Percentiles rank a stretch among this genome's conserved stretches.
These are phyloP conservation scores for Betta splendens DNA, from an alignment of 2,797 vertebrate genomes.

Conservation along the genomic window DNA sequence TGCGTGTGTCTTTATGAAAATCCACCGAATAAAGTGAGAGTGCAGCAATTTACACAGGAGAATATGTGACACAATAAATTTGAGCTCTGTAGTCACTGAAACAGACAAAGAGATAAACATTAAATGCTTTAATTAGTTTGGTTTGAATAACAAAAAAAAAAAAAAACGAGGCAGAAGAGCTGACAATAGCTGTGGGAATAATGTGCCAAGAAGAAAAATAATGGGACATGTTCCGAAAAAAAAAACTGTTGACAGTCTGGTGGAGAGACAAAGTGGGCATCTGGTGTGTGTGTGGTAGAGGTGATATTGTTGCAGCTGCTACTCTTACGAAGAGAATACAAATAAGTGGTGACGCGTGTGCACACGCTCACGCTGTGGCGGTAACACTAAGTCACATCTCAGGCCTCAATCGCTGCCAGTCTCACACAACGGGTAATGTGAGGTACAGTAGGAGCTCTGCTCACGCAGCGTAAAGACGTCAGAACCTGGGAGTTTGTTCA, in stretches of 20 bases:
- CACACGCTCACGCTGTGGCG: background rate
- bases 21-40: conserved; percentile 10
- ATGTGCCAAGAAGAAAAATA: conserved; percentile 43
- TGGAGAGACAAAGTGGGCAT: conserved; percentile 43
- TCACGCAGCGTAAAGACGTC: conserved; percentile 32
- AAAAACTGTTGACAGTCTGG: conserved; percentile 49
- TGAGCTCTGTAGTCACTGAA: conserved; percentile 10
- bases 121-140: conserved; percentile 54
- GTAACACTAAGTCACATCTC: conserved; percentile 39
- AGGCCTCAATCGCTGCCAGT: conserved; percentile 14
- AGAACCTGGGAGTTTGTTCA: conserved; percentile 21
- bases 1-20: background rate
- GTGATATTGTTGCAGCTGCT: conserved; percentile 58
- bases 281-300: conserved; percentile 46
- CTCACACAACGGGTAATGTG: background rate
- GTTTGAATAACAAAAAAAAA: conserved; percentile 51
- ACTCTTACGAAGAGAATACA: conserved; percentile 42
- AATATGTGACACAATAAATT: conserved; percentile 26
- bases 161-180: conserved; percentile 30
- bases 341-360: conserved; percentile 23
- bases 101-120: conserved; percentile 22
- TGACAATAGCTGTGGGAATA: conserved; percentile 49
- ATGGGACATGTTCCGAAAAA: conserved; percentile 30
- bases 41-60: conserved; percentile 25
- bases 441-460: conserved; percentile 36